A percentile compares a stretch with the other conserved stretches of the same genome.
Conservation (phyloP, 2,113 vertebrate species). For the Notothenia coriiceps region DNA sequence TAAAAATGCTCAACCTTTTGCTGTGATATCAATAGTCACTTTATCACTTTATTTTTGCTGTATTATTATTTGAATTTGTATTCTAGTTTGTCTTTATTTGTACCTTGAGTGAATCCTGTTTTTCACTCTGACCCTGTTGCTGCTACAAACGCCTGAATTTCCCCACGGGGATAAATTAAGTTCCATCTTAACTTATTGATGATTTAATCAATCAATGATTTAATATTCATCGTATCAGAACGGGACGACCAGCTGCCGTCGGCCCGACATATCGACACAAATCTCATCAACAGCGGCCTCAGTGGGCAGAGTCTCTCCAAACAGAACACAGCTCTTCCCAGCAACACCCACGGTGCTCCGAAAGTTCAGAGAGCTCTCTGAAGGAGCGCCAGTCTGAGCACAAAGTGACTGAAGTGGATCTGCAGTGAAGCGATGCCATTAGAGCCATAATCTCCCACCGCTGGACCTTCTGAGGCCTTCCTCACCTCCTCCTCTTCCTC, state of each 20-base stretch:
- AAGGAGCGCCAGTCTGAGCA: neutral
- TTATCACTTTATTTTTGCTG: too few relatives aligned
- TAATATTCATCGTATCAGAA: conserved; percentile 27
- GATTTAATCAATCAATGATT: conserved; percentile 11
- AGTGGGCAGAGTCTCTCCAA: conserved; percentile 4
- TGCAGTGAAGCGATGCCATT: conserved; percentile 38
- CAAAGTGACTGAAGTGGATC: conserved; percentile 12
- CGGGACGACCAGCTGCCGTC: conserved; percentile 2
- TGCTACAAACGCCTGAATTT: too few relatives aligned
- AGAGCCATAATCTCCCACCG: conserved; percentile 60
- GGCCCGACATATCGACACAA: neutral
- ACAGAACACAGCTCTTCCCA: conserved; percentile 8
- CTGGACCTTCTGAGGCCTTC: conserved; percentile 57
- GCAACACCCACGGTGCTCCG: too few relatives aligned
- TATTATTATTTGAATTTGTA: too few relatives aligned
- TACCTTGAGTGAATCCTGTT: too few relatives aligned
- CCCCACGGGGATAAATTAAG: too few relatives aligned
- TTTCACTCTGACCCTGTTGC: too few relatives aligned
- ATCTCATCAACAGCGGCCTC: neutral
- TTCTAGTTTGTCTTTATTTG: too few relatives aligned
- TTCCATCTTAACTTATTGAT: neutral
- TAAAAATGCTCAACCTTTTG: too few relatives aligned
- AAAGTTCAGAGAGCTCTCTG: neutral
- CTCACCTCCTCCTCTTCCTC: conserved; percentile 51
- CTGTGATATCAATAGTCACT: too few relatives aligned